Evolutionary conservation across 64 coral and sea anemone species (phyloP), one percentile per base, ranked within the genome.

Genomic region (Porites lutea): DNA sequence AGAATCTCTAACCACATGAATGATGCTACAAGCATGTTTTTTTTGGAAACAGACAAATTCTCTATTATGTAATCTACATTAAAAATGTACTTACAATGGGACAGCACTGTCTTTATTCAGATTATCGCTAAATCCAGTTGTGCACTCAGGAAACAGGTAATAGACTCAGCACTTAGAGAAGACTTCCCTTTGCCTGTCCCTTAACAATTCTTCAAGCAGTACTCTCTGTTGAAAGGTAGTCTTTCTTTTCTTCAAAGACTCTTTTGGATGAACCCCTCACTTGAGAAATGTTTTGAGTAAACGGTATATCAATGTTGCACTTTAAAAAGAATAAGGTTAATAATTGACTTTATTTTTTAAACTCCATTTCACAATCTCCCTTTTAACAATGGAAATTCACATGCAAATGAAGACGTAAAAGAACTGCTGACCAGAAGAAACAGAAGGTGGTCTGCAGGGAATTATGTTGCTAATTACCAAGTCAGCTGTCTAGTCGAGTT

Each of bases 11-110:
- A 80, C 50, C 27, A 93, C 88, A 2, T 63, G 43, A 10, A 93
- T 21, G 59, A 93, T 93, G 74, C 80, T 71, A 49, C 76, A 77
- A 15, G 91, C 91, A 88, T 93, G 83, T 19, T 93, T 23, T 59
- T 77, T n/a, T 43, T 51, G 72, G 44, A 82, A 94, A 81, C 86
- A 63, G 70, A 67, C 43, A 65, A 61, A 79, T 78, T 53, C 16
- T 88, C 71, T 59, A 79, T 62, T 19, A 93, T 65, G 70, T 80
- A 74, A n/a, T 78, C 58, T 4, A 93, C 44, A 64, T 48, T 72
- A 75, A 88, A 88, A 71, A 86, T 92, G 57, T 67, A 78, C 16
- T 92, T 85, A 72, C 70, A 51, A 46, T 54, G 83, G 18, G 83
- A 57, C 47, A 92, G 27, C 64, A 86, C 13, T 51, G 52, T 48